A percentile compares a stretch with the other conserved stretches of the same genome.
These are phyloP conservation scores for Thunnus albacares DNA, from an alignment of 2,797 vertebrate genomes.

Conservation along the genomic window DNA sequence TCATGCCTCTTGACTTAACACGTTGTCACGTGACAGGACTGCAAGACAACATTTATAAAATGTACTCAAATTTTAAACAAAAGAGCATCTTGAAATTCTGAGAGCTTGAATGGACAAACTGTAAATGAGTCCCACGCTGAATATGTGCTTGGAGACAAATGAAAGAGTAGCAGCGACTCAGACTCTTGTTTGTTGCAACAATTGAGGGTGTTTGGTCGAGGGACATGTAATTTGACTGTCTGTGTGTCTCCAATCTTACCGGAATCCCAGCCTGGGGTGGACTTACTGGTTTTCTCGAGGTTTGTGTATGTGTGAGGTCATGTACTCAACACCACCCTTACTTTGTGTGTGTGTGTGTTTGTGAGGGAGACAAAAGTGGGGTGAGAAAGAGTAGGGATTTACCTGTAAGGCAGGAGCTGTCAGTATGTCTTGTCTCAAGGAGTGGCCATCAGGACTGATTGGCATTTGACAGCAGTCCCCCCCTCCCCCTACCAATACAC, in stretches of 20 bases:
- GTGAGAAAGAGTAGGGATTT: constrained; percentile 46
- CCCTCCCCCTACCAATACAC: not conserved
- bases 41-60: constrained; percentile 3
- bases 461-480: constrained; percentile 34
- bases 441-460: constrained; percentile 46
- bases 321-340: constrained; percentile 42
- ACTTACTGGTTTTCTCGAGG: constrained; percentile 67
- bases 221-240: constrained; percentile 72
- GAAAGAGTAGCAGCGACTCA: constrained; percentile 47
- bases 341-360: constrained; percentile 8
- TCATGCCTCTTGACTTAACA: constrained; percentile 22
- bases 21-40: not conserved
- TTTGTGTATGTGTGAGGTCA: constrained; percentile 61
- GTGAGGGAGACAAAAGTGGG: constrained; percentile 30
- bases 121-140: constrained; percentile 28
- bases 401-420: constrained; percentile 70
- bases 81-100: constrained; percentile 2
- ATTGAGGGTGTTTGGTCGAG: constrained; percentile 56
- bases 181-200: constrained; percentile 54
- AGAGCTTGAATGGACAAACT: constrained; percentile 18
- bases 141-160: constrained; percentile 51
- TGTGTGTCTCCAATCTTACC: constrained; percentile 67
- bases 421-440: constrained; percentile 58
- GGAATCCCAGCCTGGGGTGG: constrained; percentile 57
- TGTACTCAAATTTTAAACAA: not conserved